Conservation (phyloP, 2,113 vertebrate species). For the Helogale parvula region DNA sequence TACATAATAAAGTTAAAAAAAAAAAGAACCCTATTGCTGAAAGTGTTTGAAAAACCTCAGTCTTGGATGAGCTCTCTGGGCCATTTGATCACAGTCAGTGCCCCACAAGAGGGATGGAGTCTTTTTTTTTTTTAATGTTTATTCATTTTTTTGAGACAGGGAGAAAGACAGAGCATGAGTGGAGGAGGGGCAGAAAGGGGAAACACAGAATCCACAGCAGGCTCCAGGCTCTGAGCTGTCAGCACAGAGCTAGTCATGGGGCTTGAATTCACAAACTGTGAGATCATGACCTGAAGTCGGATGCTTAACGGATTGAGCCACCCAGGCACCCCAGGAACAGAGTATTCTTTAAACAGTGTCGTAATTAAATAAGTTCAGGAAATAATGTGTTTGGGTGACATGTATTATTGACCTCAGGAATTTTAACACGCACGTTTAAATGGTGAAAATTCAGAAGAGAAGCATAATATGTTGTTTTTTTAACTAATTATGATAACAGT, state of each 20-base stretch:
- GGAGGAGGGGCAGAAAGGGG: too few relatives aligned
- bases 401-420: not conserved
- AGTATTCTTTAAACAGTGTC: not conserved
- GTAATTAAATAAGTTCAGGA: not conserved
- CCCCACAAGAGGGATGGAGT: not conserved
- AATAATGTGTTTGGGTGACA: not conserved
- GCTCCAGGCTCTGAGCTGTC: too few relatives aligned
- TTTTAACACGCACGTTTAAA: not conserved
- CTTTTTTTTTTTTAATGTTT: too few relatives aligned
- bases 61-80: not conserved
- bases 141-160: too few relatives aligned
- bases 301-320: too few relatives aligned
- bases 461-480: not conserved
- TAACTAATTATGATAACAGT: not conserved
- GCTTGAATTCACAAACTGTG: too few relatives aligned
- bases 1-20: not conserved
- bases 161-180: too few relatives aligned
- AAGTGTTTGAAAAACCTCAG: not conserved
- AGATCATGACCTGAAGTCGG: too few relatives aligned
- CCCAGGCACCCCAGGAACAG: not conserved
- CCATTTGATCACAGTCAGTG: not conserved
- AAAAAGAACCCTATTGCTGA: not conserved
- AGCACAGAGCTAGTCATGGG: too few relatives aligned
- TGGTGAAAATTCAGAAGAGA: not conserved
- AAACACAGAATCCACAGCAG: too few relatives aligned